Evolutionary conservation across 2,888 invertebrate genomes (phyloP).

Genomic region (Mythimna impura): DNA sequence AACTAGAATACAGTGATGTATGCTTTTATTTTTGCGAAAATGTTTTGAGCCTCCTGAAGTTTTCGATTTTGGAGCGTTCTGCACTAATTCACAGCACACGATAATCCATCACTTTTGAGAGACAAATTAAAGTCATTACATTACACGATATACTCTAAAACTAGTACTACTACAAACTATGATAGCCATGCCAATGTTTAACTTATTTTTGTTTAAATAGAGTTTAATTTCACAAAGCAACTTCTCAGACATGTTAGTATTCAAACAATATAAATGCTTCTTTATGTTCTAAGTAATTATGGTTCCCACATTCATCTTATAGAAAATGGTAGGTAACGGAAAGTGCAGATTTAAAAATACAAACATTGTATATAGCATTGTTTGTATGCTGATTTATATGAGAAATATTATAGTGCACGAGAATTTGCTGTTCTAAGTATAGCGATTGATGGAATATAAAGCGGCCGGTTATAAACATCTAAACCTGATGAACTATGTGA

Average conservation of each 20-base stretch:
- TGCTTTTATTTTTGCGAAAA: too few species aligned
- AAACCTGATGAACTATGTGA: too few species aligned
- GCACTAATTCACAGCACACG: constrained; percentile 33
- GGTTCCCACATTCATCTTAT: constrained; percentile 61
- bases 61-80: constrained; percentile 2
- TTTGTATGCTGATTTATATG: constrained; percentile 47
- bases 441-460: background rate
- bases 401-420: constrained; percentile 18
- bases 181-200: background rate
- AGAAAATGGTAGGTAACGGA: constrained; percentile 48
- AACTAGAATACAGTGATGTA: too few species aligned
- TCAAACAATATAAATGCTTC: constrained; percentile 52
- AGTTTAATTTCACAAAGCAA: constrained; percentile 10
- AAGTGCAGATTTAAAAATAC: constrained; percentile 52
- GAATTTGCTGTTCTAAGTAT: background rate
- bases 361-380: constrained; percentile 40
- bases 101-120: constrained; percentile 38
- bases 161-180: background rate
- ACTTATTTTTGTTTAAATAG: background rate
- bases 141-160: constrained; percentile 31
- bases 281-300: constrained; percentile 50
- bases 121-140: constrained; percentile 48
- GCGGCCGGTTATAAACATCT: too few species aligned
- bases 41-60: background rate
- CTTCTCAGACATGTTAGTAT: constrained; percentile 23